A percentile compares a stretch with the other conserved stretches of the same genome.
Evolutionary conservation across 1,140 invertebrate species (phyloP).

Genomic region (Papilio helenus): DNA sequence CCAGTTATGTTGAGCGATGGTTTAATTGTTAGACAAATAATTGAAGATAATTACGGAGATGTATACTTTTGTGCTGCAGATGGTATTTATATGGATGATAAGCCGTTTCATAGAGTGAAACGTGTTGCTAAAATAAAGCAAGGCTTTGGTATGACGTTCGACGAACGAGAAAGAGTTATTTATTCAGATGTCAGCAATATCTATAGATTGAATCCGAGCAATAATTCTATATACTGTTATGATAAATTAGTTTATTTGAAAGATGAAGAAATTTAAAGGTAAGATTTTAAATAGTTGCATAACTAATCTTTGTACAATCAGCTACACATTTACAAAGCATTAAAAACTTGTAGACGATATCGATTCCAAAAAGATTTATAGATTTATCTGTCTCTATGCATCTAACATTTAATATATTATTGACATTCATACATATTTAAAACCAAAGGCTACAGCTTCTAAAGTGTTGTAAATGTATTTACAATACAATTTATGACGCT

Average conservation of each 20-base stretch:
- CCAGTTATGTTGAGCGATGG: constrained; percentile 57
- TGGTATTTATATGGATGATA: constrained; percentile 69
- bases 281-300: background rate
- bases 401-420: too few relatives aligned
- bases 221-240: constrained; percentile 48
- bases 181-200: constrained; percentile 66
- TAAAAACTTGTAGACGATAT: too few relatives aligned
- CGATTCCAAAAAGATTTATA: too few relatives aligned
- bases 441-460: too few relatives aligned
- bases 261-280: constrained; percentile 11
- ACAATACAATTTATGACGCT: too few relatives aligned
- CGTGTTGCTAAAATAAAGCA: constrained; percentile 59
- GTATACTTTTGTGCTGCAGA: constrained; percentile 63
- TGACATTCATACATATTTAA: too few relatives aligned
- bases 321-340: too few relatives aligned
- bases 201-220: constrained; percentile 59
- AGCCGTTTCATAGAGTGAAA: constrained; percentile 60
- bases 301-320: background rate
- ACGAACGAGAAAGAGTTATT: constrained; percentile 61
- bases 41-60: constrained; percentile 68
- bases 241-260: constrained; percentile 41
- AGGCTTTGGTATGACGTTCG: constrained; percentile 68
- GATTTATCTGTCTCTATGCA: too few relatives aligned
- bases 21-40: constrained; percentile 61
- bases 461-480: too few relatives aligned